phyloP scores from a whole-genome alignment of 2,888 invertebrate species.

The Ceramica pisi region DNA sequence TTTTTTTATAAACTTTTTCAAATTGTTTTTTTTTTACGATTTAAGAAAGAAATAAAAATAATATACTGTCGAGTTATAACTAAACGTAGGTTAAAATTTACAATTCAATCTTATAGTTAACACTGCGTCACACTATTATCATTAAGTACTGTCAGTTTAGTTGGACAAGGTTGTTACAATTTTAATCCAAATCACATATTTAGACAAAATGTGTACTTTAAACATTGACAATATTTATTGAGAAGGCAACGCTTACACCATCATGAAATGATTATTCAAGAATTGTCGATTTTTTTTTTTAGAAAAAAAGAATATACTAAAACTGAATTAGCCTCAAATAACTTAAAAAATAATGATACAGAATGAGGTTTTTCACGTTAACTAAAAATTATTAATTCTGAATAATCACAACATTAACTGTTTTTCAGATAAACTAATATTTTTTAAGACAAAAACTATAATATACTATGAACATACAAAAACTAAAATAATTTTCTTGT shows the following conservation, averaged over 20 bases:
- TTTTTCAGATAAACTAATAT: not conserved
- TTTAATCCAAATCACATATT: not conserved
- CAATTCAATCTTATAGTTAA: conserved; percentile 30
- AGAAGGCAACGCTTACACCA: conserved; percentile 24
- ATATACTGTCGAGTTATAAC: conserved; percentile 36
- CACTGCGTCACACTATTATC: conserved; percentile 28
- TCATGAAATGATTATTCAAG: conserved; percentile 29
- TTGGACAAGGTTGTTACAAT: conserved; percentile 10
- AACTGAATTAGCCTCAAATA: conserved; percentile 59
- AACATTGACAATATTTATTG: conserved; percentile 33
- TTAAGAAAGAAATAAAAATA: not conserved
- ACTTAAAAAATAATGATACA: conserved; percentile 55
- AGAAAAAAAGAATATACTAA: conserved; percentile 14
- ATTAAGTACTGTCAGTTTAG: conserved; percentile 39
- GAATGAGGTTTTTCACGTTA: conserved; percentile 36
- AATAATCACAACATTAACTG: conserved; percentile 15
- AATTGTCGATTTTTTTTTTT: conserved; percentile 5
- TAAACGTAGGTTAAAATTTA: conserved; percentile 33
- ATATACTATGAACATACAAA: conserved; percentile 53
- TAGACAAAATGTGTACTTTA: conserved; percentile 16
- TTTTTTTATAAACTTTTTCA: too few species aligned
- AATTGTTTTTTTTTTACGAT: not conserved
- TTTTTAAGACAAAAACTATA: conserved; percentile 22
- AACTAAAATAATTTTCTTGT: conserved; percentile 53
- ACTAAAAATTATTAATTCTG: not conserved